Conservation (phyloP, 2,888 invertebrate species). For the Protodeltote pygarga region DNA sequence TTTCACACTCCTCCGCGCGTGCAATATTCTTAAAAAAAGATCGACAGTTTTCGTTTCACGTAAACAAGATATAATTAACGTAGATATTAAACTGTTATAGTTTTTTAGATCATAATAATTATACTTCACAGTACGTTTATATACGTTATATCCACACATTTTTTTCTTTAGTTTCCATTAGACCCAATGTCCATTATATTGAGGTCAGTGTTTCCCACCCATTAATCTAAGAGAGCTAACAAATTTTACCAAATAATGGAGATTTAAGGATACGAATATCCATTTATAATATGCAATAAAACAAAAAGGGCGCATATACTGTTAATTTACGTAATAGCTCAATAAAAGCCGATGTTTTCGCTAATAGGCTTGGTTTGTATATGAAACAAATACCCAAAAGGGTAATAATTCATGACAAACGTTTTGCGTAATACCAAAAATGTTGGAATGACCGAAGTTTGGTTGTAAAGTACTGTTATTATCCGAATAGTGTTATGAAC, state of each 20-base stretch:
- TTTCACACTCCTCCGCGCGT: too few species aligned
- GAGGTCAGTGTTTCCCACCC: constrained; percentile 2
- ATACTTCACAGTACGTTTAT: too few species aligned
- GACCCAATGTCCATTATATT: too few species aligned
- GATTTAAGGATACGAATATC: constrained; percentile 43
- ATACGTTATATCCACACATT: too few species aligned
- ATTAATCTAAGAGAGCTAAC: constrained; percentile 36
- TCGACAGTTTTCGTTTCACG: too few species aligned
- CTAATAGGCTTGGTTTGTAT: constrained; percentile 57
- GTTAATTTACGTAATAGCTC: constrained; percentile 61
- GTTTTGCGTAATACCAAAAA: constrained; percentile 54
- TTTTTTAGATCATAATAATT: too few species aligned
- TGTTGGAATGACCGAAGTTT: constrained; percentile 52
- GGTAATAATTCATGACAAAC: constrained; percentile 56
- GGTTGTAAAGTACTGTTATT: constrained; percentile 15
- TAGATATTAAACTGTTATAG: too few species aligned
- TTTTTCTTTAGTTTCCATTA: too few species aligned
- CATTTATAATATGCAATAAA: constrained; percentile 43
- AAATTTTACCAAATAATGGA: constrained; percentile 39
- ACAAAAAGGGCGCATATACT: constrained; percentile 49
- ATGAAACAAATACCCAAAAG: constrained; percentile 57
- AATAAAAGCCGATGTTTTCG: constrained; percentile 54
- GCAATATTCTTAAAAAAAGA: too few species aligned
- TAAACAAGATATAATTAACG: too few species aligned
- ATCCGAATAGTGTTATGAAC: constrained; percentile 23